Percentiles rank a stretch among this genome's conserved stretches.
These are phyloP conservation scores for Myoxocephalus aenaeus DNA, from an alignment of 2,797 vertebrate genomes.

Conservation along the genomic window DNA sequence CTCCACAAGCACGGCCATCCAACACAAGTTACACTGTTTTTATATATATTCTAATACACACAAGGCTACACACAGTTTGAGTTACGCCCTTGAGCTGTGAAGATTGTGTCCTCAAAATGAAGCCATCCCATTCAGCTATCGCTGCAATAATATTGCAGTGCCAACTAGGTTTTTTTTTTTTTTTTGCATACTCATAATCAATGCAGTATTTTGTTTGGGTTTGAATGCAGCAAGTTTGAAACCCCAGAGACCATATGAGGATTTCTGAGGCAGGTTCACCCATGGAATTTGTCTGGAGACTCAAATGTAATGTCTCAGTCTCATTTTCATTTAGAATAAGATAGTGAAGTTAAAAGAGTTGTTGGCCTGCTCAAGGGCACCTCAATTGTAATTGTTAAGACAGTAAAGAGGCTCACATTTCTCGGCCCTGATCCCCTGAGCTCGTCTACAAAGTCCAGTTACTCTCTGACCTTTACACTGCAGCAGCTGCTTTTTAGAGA, in stretches of 20 bases:
- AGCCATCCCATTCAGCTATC: neutral
- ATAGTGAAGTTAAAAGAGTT: neutral
- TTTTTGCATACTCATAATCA: neutral
- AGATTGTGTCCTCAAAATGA: neutral
- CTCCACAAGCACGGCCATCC: neutral
- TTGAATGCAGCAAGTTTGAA: neutral
- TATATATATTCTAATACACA: neutral
- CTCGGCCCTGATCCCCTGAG: neutral
- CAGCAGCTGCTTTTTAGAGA: conserved; percentile 1
- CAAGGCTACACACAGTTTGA: neutral
- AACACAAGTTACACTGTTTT: neutral
- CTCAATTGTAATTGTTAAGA: neutral
- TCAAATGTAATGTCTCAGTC: neutral
- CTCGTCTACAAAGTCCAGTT: conserved; percentile 2
- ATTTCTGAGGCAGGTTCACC: neutral
- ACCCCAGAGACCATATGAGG: neutral
- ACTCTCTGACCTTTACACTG: neutral
- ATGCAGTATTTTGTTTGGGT: neutral
- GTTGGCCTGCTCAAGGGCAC: neutral
- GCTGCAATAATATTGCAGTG: neutral
- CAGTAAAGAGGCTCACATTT: conserved; percentile 6
- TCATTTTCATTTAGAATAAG: neutral
- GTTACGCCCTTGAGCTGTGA: neutral
- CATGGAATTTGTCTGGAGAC: neutral
- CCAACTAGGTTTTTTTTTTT: neutral